Evolutionary conservation across 2,113 vertebrate genomes (phyloP), one percentile per base, ranked within the genome.

Genomic region (Diphyllodes magnificus): DNA sequence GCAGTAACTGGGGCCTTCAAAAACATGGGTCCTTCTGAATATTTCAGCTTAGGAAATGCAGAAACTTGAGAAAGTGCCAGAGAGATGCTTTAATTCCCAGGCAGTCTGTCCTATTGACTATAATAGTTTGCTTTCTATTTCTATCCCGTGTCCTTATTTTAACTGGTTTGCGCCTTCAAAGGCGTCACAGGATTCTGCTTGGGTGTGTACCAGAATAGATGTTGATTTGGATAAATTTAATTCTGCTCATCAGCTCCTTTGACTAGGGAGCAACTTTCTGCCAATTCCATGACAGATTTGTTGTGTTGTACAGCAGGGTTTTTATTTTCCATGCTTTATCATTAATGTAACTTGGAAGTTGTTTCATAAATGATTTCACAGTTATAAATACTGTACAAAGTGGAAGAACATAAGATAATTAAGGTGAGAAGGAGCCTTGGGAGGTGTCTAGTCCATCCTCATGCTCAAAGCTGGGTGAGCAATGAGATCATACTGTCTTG

Each of bases 171-270:
- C 10, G 56, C 90, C 82, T 94, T 86, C 86, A 83, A 31, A 94
- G 78, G 82, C 88, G 10, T 95, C 87, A 85, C 93, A 91, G 71
- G 56, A 61, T 76, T 87, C 70, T 91, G 87, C 96, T 94, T 92
- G 94, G 94, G 85, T 91, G 71, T 94, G 23, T 70, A 89, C 75
- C 78, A 95, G 87, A 95, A 91, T 94, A 91, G 90, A 88, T 82
- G 79, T 44, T 93, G 71, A 80, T 87, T 88, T 91, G 92, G 84
- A 86, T 96, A 93, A 89, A 95, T 94, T 92, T 93, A 94, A 90
- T 96, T 88, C 92, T 93, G 92, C 92, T 95, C 93, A 87, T 95
- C 95, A 97, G 59, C 91, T 91, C 85, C 93, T 94, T 95, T 96
- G 86, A 93, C 86, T 93, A 44, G 70, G 39, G 53, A 92, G 61